Percentiles rank a stretch among this genome's conserved stretches.
These are phyloP conservation scores for Maconellicoccus hirsutus DNA, from an alignment of 1,140 invertebrate genomes.

Conservation along the genomic window DNA sequence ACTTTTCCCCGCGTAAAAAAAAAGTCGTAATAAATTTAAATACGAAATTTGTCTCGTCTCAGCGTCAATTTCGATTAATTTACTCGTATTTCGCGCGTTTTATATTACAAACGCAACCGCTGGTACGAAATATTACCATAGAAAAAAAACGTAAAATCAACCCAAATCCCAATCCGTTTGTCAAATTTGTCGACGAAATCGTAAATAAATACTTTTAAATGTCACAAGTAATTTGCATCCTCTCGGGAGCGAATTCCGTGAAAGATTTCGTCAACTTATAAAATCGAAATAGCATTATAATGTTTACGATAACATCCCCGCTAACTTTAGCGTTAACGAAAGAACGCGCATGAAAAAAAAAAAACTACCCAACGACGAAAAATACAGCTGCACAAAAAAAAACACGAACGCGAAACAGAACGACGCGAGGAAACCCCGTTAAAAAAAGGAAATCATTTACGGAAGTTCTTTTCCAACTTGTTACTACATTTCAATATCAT, in stretches of 20 bases:
- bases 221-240: conserved; percentile 2
- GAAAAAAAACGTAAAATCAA: neutral
- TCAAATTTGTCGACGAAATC: neutral
- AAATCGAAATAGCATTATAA: neutral
- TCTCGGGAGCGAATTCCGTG: neutral
- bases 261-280: neutral
- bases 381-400: neutral
- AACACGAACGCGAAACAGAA: neutral
- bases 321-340: neutral
- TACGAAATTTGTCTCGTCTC: too few species aligned
- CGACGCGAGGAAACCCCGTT: neutral
- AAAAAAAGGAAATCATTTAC: conserved; percentile 1
- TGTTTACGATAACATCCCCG: neutral
- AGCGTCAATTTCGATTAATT: too few species aligned
- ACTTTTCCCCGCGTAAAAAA: neutral
- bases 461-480: conserved; percentile 7
- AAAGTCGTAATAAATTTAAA: neutral
- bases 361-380: neutral
- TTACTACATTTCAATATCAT: conserved; percentile 9
- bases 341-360: too few species aligned
- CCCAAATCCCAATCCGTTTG: neutral
- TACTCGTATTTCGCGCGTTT: too few species aligned
- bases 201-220: conserved; percentile 10
- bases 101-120: too few species aligned
- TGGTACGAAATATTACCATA: too few species aligned